Base-by-base conservation (phyloP, 2,888 invertebrate species). In the Brachycybe producta region DNA sequence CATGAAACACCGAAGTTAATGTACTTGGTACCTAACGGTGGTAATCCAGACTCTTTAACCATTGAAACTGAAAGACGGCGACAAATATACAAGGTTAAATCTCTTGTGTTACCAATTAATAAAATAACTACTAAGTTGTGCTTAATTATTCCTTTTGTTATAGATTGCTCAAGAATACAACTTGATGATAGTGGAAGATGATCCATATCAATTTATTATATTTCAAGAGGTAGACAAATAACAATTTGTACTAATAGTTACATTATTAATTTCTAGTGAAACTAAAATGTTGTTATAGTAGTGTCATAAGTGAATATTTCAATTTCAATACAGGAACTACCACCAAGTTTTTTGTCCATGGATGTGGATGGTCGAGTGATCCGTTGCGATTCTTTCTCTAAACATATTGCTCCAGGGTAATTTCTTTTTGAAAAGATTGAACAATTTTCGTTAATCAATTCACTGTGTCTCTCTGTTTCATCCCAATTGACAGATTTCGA, bases 191-290 rank as follows among this genome's bases (percentile, higher is more conserved):
- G 61, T 85, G 7, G 86, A 86, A 63, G 86, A 86, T 60, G 85
- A 85, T 65, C 82, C 86, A 0, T 86, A 85, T 61, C 82, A 78
- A 67, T 84, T 80, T 62, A 68, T 86, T 61, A 79, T 81, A 63
- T 86, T 80, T 64, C 68, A 74, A 56, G 73, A 76, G 52, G 78
- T 77, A 54, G 32, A n/a, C 32, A 11, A 32, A 11, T 32, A n/a
- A n/a, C n/a, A 41, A 21, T 32, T 30, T 44, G n/a, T n/a, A 7
- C n/a, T 2, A 2, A 28, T 2, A 3, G 15, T 30, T 30, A 7
- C 5, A 43, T 27, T 30, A 43, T 43, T 11, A n/a, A n/a, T n/a
- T 24, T n/a, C 26, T 28, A 7, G 5, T 41, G 28, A 43, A 43
- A 43, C 27, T 30, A 32, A 13, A 13, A 21, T 23, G 7, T 19